A percentile compares a stretch with the other conserved stretches of the same genome.
Conservation (phyloP, 2,797 vertebrate species). For the Notolepis coatsorum region DNA sequence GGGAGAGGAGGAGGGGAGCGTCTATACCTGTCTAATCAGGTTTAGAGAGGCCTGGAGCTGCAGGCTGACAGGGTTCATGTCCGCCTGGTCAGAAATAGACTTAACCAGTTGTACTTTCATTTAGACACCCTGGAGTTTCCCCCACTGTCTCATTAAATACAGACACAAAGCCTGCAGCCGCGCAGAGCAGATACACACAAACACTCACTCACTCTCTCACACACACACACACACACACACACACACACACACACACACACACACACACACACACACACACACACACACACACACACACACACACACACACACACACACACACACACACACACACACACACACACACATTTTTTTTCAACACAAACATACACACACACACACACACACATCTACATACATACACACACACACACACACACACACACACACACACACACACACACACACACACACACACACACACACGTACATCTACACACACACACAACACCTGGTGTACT, state of each 20-base stretch:
- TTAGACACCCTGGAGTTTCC: slow-evolving; percentile 42
- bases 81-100: slow-evolving; percentile 36
- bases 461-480: not conserved
- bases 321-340: slow-evolving; percentile 11
- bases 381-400: slow-evolving; percentile 28
- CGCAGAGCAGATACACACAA: not conserved
- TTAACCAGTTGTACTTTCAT: slow-evolving; percentile 32
- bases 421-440: not conserved
- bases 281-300: too few relatives aligned
- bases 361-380: slow-evolving; percentile 26
- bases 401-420: not conserved
- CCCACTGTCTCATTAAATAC: slow-evolving; percentile 52
- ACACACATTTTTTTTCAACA: too few relatives aligned
- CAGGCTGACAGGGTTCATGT: slow-evolving; percentile 41
- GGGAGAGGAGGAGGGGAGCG: slow-evolving; percentile 18
- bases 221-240: slow-evolving; percentile 1
- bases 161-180: slow-evolving; percentile 34
- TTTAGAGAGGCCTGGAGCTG: slow-evolving; percentile 46
- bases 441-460: not conserved
- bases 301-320: too few relatives aligned
- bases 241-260: slow-evolving; percentile 10
- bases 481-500: slow-evolving; percentile 4
- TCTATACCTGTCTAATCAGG: slow-evolving; percentile 55
- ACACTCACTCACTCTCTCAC: too few relatives aligned
- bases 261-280: slow-evolving; percentile 31